Percentiles rank a stretch among this genome's conserved stretches.
These are phyloP conservation scores for Dolichallabes microphthalmus DNA, from an alignment of 2,113 vertebrate genomes.

Conservation along the genomic window DNA sequence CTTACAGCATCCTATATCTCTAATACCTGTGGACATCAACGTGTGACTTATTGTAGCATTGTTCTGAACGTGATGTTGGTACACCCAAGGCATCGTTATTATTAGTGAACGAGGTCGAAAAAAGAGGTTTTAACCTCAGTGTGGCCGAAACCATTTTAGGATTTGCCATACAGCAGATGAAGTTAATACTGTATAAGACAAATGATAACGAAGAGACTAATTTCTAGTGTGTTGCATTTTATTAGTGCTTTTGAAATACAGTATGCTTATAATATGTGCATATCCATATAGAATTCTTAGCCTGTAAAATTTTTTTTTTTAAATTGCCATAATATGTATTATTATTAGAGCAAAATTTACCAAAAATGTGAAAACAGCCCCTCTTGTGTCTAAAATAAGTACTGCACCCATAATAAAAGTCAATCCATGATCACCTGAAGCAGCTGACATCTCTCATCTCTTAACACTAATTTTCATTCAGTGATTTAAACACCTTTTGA, in stretches of 20 bases:
- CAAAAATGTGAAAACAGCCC: constrained; percentile 38
- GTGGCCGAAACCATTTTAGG: not conserved
- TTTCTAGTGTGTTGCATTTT: not conserved
- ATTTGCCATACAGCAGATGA: not conserved
- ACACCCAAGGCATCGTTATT: not conserved
- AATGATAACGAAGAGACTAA: not conserved
- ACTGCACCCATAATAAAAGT: constrained; percentile 35
- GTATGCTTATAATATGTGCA: not conserved
- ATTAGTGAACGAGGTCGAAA: not conserved
- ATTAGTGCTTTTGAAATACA: not conserved
- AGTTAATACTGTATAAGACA: not conserved
- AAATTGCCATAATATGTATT: not conserved
- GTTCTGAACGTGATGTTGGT: not conserved
- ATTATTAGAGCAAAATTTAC: not conserved
- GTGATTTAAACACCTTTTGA: not conserved
- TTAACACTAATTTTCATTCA: not conserved
- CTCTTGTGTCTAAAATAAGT: constrained; percentile 45
- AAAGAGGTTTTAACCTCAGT: too few relatives aligned
- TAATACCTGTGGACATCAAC: not conserved
- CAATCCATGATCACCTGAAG: not conserved
- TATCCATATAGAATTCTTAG: not conserved
- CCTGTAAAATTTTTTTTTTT: not conserved
- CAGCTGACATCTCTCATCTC: not conserved
- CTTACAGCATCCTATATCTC: not conserved
- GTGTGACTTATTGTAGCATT: not conserved